phyloP scores from a whole-genome alignment of 2,888 invertebrate genomes.

The Harpagoxenus sublaevis region DNA sequence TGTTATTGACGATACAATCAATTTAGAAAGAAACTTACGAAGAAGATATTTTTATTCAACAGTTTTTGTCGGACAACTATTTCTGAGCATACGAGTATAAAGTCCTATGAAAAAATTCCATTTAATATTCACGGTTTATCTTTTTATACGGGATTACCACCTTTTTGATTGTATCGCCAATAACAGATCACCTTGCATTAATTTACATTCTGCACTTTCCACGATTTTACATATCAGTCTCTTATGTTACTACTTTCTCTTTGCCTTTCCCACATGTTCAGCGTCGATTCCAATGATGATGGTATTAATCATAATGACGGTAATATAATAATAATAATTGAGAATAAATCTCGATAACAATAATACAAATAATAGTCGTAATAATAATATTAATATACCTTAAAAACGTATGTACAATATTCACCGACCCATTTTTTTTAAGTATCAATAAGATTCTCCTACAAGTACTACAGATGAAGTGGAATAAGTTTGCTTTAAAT shows the following conservation, averaged over 20 bases:
- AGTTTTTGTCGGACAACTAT: not conserved
- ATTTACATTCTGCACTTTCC: constrained; percentile 66
- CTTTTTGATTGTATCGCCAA: not conserved
- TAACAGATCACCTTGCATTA: constrained; percentile 49
- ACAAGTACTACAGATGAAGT: constrained; percentile 83
- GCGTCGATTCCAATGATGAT: constrained; percentile 64
- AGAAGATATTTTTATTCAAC: not conserved
- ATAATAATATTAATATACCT: constrained; percentile 80
- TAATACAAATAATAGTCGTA: constrained; percentile 79
- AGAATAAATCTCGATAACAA: constrained; percentile 81
- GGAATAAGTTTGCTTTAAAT: constrained; percentile 84
- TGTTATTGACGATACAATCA: constrained; percentile 8
- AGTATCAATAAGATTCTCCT: constrained; percentile 76
- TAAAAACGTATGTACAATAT: constrained; percentile 85
- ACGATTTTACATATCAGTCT: constrained; percentile 74
- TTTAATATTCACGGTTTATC: not conserved
- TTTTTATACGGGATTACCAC: not conserved
- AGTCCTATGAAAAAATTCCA: not conserved
- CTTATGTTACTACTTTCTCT: constrained; percentile 73
- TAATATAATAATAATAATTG: constrained; percentile 76
- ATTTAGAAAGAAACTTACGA: not conserved
- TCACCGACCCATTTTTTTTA: constrained; percentile 79
- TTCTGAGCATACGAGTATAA: not conserved
- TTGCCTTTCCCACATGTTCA: constrained; percentile 63
- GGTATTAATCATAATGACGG: constrained; percentile 69